Evolutionary conservation across 2,113 vertebrate species (phyloP), one percentile per base, ranked within the genome.

Genomic region (Nibea albiflora): DNA sequence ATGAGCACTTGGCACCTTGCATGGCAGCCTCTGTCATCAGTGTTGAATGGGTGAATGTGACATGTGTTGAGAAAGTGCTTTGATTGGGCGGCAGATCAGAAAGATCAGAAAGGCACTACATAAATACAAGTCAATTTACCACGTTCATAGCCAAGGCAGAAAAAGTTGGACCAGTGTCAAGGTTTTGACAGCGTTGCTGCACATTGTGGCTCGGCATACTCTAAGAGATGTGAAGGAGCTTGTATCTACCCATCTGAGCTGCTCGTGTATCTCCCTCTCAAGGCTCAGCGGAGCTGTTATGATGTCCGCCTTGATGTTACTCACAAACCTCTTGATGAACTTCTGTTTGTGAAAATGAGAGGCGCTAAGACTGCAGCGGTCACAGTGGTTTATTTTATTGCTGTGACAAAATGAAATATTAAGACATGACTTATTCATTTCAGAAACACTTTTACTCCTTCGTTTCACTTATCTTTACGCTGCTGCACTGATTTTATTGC

Each of bases 281-380:
- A 69, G 39, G 74, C 73, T 85, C 73, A 49, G 76, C 16, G 47
- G 57, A 64, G 78, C 58, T 24, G 73, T 22, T 72, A 53, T 81
- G 49, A 76, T 70, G 65, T 50, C 39, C 63, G 46, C 46, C 62
- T 83, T 76, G 66, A 76, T 79, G 52, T 58, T 71, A 5, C 44
- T 76, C 39, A 68, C 53, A 26, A 72, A 22, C 68, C 50, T 69
- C 65, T 81, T 74, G 68, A 77, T 70, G 49, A 85, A 73, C 65
- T 72, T 68, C 46, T 42, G 46, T 60, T 84, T 75, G 56, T 9
- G 53, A 60, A 39, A 61, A n/a, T 4, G 15, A 44, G 4, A 8
- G 3, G 7, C 24, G 57, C 57, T 56, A 3, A 39, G 44, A 47
- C 20, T 60, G 50, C 47, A 35, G 26, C 42, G 42, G 53, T 46